Conservation (phyloP, 1,140 invertebrate species). For the Episyrphus balteatus region DNA sequence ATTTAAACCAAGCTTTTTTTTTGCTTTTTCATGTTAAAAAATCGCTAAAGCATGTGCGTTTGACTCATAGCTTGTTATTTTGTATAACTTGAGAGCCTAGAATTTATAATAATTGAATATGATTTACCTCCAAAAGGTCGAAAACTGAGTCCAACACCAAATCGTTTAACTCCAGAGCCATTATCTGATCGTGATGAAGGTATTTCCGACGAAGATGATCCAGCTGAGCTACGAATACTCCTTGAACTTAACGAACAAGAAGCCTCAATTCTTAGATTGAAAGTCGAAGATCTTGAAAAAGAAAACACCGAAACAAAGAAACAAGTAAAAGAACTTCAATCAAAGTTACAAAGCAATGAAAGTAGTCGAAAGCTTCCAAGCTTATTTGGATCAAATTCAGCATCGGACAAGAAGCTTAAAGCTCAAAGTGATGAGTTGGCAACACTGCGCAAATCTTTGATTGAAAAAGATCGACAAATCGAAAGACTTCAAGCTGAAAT, state of each 20-base stretch:
- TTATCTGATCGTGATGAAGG: conserved; percentile 58
- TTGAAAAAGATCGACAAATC: conserved; percentile 73
- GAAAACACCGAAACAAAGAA: conserved; percentile 64
- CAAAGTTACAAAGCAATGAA: conserved; percentile 38
- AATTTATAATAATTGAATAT: neutral
- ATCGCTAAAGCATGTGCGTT: neutral
- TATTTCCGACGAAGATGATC: conserved; percentile 64
- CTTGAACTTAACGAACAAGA: conserved; percentile 84
- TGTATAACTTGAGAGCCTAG: neutral
- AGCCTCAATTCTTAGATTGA: conserved; percentile 63
- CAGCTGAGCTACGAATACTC: conserved; percentile 62
- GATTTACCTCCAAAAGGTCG: conserved; percentile 37
- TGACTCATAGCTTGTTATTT: neutral
- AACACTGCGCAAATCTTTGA: conserved; percentile 60
- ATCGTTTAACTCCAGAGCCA: conserved; percentile 51
- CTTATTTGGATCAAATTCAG: conserved; percentile 16
- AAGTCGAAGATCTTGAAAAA: conserved; percentile 73
- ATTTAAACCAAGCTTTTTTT: no score
- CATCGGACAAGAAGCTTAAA: conserved; percentile 58
- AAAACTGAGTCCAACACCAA: conserved; percentile 52
- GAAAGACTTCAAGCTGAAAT: conserved; percentile 63
- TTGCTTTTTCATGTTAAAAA: no score
- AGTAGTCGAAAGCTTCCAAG: conserved; percentile 21
- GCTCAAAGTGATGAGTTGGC: conserved; percentile 58
- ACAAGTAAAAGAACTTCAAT: conserved; percentile 65